Base-by-base conservation (phyloP, 2,113 vertebrate species). In the Canis aureus region DNA sequence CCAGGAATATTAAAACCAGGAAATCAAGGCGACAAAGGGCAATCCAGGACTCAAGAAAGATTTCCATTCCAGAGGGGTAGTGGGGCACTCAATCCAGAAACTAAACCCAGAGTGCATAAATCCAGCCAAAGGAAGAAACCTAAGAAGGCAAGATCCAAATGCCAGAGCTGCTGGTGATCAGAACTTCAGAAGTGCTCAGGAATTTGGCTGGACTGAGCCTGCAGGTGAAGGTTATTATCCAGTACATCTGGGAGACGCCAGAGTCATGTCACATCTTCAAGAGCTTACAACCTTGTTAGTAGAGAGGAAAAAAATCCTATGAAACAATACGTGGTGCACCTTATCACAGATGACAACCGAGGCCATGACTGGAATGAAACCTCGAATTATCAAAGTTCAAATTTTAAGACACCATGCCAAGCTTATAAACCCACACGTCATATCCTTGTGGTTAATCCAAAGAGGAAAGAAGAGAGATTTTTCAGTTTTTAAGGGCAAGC, bases 391-490 rank as follows among this genome's bases (percentile, higher is more conserved):
- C 38, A 49, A 87, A 78, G 76, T 73, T 95, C 71, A 80, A 91
- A 86, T 49, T 92, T 74, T 80, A 96, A 95, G 57, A 80, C 83
- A 35, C 60, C 62, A 27, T 43, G 69, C 51, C 53, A 95, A 87
- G 10, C 8, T 83, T 38, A 49, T 79, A 79, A 91, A 82, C 10
- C n/a, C 76, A 81, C 22, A 79, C 89, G 60, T 22, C 91, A 92
- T 79, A 51, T 87, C 17, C 16, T 82, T 51, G 80, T 90, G 6
- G 27, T 95, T 96, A 96, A 97, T 43, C 84, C 76, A 71, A 71
- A 74, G 11, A 93, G 43, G 35, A 94, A 97, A 96, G n/a, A 53
- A 6, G 93, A 90, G 51, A 86, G 32, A 67, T 91, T 93, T 89
- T 29, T 93, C 55, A 83, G 8, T 8, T 76, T 9, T 55, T 27